Percentiles rank a stretch among this genome's conserved stretches.
phyloP scores from a whole-genome alignment of 2,113 vertebrate species.

The Carassius carassius region DNA sequence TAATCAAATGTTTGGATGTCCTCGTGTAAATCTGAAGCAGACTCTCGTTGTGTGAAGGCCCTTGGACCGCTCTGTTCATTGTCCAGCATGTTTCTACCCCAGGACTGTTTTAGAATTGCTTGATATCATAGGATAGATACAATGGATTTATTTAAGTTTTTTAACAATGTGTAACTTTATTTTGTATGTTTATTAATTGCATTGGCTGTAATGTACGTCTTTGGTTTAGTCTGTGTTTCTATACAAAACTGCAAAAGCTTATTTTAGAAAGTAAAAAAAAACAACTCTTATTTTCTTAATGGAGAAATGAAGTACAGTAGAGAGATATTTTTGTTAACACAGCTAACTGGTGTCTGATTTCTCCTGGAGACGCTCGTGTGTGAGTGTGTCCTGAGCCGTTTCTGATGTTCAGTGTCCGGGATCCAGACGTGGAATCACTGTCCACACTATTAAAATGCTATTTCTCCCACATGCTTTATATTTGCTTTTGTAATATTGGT shows the following conservation, averaged over 20 bases:
- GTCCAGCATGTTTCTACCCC: constrained; percentile 51
- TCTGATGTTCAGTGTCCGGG: background rate
- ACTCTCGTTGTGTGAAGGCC: too few species aligned
- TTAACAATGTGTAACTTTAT: constrained; percentile 51
- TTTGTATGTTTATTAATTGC: constrained; percentile 50
- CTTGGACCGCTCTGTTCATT: constrained; percentile 29
- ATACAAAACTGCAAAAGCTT: constrained; percentile 30
- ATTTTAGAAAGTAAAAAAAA: background rate
- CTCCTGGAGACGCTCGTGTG: background rate
- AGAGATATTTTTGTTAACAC: constrained; percentile 53
- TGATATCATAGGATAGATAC: constrained; percentile 53
- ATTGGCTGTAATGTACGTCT: constrained; percentile 46
- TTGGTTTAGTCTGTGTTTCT: constrained; percentile 47
- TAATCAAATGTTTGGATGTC: background rate
- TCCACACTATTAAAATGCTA: background rate
- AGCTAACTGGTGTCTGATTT: background rate
- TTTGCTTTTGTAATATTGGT: constrained; percentile 1
- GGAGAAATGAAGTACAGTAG: constrained; percentile 45
- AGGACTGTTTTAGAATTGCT: constrained; percentile 21
- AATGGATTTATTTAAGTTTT: constrained; percentile 62
- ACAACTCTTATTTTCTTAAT: constrained; percentile 51
- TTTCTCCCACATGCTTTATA: background rate
- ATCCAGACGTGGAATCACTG: too few species aligned
- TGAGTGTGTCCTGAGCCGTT: background rate
- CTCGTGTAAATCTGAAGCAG: too few species aligned